phyloP scores from a whole-genome alignment of 2,797 vertebrate species.

The Chaetodon trifasciatus region DNA sequence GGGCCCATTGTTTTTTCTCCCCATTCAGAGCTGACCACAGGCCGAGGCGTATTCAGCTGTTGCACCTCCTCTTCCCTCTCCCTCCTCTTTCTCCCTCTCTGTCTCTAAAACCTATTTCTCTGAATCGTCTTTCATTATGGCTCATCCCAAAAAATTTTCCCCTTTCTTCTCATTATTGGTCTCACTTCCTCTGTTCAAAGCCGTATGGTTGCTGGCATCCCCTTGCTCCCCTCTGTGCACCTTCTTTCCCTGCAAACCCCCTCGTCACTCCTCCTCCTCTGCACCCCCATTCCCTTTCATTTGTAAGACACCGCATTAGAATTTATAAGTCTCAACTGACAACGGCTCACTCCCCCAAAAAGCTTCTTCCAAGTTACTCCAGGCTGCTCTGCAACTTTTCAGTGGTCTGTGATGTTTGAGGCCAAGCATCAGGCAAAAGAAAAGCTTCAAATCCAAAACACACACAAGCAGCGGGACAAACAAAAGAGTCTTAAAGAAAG shows the following conservation, averaged over 20 bases:
- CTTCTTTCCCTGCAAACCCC: constrained; percentile 48
- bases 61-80: constrained; percentile 71
- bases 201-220: constrained; percentile 50
- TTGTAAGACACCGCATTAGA: constrained; percentile 47
- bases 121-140: constrained; percentile 42
- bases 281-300: constrained; percentile 28
- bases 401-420: constrained; percentile 29
- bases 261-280: background rate
- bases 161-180: constrained; percentile 32
- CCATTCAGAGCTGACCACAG: constrained; percentile 81
- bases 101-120: constrained; percentile 23
- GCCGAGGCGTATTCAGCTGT: constrained; percentile 82
- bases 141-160: constrained; percentile 45
- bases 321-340: constrained; percentile 57
- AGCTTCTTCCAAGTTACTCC: constrained; percentile 49
- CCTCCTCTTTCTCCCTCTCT: constrained; percentile 33
- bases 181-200: constrained; percentile 67
- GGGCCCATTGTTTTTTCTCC: constrained; percentile 84
- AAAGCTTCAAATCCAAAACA: constrained; percentile 58
- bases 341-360: constrained; percentile 27
- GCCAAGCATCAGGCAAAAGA: constrained; percentile 35
- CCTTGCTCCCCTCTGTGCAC: constrained; percentile 28
- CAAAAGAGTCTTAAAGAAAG: constrained; percentile 68
- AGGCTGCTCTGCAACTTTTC: constrained; percentile 38
- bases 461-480: constrained; percentile 58